A percentile compares a stretch with the other conserved stretches of the same genome.
Conservation (phyloP, 2,797 vertebrate species). For the Mormyrus proboscirostris region DNA sequence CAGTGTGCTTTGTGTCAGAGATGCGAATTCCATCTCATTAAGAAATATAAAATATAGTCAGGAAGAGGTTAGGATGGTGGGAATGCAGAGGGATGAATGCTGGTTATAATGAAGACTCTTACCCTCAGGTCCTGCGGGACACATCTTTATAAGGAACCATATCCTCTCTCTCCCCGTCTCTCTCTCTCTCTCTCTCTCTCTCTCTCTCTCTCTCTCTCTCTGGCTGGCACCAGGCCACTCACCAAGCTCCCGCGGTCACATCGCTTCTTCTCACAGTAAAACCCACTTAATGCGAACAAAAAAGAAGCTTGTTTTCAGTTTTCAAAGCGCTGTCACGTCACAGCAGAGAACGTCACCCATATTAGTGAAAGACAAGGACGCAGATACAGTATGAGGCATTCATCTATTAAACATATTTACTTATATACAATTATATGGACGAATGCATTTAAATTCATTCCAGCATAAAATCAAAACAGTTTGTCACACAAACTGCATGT, state of each 20-base stretch:
- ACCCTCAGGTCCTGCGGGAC: constrained; percentile 23
- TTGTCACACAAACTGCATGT: neutral
- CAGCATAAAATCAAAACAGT: constrained; percentile 12
- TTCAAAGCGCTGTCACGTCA: constrained; percentile 34
- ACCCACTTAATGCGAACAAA: constrained; percentile 50
- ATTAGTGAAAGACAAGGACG: neutral
- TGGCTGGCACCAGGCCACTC: constrained; percentile 34
- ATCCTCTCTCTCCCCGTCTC: constrained; percentile 9
- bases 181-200: neutral
- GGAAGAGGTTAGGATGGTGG: constrained; percentile 18
- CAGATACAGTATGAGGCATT: neutral
- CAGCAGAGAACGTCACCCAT: constrained; percentile 16
- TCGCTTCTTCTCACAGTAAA: constrained; percentile 43
- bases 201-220: constrained; percentile 7
- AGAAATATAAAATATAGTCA: neutral
- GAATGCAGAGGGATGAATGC: constrained; percentile 20
- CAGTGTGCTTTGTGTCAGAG: neutral
- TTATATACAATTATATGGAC: neutral
- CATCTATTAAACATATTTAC: neutral
- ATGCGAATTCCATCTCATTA: constrained; percentile 11
- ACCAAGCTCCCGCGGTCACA: constrained; percentile 40
- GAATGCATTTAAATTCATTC: neutral
- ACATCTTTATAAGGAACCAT: constrained; percentile 23
- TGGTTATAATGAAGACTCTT: constrained; percentile 8
- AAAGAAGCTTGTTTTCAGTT: constrained; percentile 41